A percentile compares a stretch with the other conserved stretches of the same genome.
phyloP scores from a whole-genome alignment of 2,888 invertebrate species.

The Sacculina carcini region DNA sequence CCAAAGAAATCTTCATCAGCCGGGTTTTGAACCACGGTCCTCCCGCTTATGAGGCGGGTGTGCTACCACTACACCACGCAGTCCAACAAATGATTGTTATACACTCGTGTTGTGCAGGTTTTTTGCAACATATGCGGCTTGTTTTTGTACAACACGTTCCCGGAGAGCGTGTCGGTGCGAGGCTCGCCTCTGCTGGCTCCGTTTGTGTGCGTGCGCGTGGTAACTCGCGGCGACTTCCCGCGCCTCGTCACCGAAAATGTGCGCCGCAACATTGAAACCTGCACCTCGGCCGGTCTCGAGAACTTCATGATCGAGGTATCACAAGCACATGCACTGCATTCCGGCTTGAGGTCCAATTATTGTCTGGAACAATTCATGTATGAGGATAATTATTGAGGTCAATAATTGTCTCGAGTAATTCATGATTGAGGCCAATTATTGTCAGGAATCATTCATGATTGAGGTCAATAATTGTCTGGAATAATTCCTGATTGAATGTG shows the following conservation, averaged over 20 bases:
- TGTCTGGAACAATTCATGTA: slow-evolving; percentile 12
- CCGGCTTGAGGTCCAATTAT: slow-evolving; percentile 12
- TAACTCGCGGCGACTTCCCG: slow-evolving; percentile 80
- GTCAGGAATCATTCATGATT: too few relatives aligned
- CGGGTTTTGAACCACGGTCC: too few relatives aligned
- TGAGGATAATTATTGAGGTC: too few relatives aligned
- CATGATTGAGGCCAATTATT: too few relatives aligned
- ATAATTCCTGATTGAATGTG: too few relatives aligned
- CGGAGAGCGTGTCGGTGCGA: slow-evolving; percentile 62
- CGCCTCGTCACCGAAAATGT: slow-evolving; percentile 69
- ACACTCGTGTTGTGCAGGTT: slow-evolving; percentile 35
- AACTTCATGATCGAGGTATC: slow-evolving; percentile 91
- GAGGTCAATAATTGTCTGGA: too few relatives aligned
- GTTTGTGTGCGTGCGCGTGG: slow-evolving; percentile 76
- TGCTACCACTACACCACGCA: too few relatives aligned
- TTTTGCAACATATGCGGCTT: slow-evolving; percentile 65
- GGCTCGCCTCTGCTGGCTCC: slow-evolving; percentile 75
- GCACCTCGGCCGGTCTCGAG: slow-evolving; percentile 65
- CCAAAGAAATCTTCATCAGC: too few relatives aligned
- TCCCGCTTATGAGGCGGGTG: too few relatives aligned
- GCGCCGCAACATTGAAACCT: slow-evolving; percentile 55
- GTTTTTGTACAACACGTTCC: slow-evolving; percentile 74
- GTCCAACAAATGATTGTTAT: too few relatives aligned
- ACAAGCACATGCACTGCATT: too few relatives aligned
- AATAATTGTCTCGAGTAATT: too few relatives aligned